phyloP scores from a whole-genome alignment of 2,113 vertebrate species.

The Hippocampus abdominalis region DNA sequence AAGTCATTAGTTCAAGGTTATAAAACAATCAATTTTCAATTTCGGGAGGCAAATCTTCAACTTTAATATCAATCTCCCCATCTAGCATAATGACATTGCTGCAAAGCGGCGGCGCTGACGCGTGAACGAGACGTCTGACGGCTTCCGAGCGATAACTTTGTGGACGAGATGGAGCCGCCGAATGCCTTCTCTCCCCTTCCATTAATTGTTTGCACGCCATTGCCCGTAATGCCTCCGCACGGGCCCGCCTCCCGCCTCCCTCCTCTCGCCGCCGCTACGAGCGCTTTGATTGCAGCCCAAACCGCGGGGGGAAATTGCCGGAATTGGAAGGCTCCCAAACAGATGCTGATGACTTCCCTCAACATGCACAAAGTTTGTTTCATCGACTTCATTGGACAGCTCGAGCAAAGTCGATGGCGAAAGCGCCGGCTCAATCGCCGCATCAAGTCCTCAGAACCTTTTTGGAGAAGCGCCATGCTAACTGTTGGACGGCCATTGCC shows the following conservation, averaged over 20 bases:
- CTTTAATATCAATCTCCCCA: slow-evolving; percentile 55
- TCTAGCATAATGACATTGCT: slow-evolving; percentile 57
- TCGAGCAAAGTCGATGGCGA: slow-evolving; percentile 58
- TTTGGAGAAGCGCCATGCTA: slow-evolving; percentile 30
- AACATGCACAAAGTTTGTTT: slow-evolving; percentile 63
- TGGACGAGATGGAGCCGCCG: slow-evolving; percentile 68
- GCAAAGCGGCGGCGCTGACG: slow-evolving; percentile 60
- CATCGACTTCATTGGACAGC: slow-evolving; percentile 74
- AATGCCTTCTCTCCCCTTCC: slow-evolving; percentile 64
- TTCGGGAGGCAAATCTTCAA: slow-evolving; percentile 27
- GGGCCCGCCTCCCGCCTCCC: slow-evolving; percentile 50
- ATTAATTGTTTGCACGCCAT: slow-evolving; percentile 74
- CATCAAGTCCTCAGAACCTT: slow-evolving; percentile 59
- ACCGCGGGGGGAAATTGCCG: slow-evolving; percentile 64
- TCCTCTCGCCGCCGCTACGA: slow-evolving; percentile 48
- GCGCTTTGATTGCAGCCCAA: slow-evolving; percentile 68
- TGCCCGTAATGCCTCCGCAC: slow-evolving; percentile 59
- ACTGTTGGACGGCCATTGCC: no score
- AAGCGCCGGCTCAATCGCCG: slow-evolving; percentile 21
- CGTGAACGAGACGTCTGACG: slow-evolving; percentile 66
- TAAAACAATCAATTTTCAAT: slow-evolving; percentile 41
- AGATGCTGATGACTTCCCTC: slow-evolving; percentile 69
- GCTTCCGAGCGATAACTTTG: slow-evolving; percentile 65
- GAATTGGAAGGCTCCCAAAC: slow-evolving; percentile 61
- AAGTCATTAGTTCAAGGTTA: slow-evolving; percentile 49